Base-by-base conservation (phyloP, 2,888 invertebrate species). In the Ephialtes manifestator region DNA sequence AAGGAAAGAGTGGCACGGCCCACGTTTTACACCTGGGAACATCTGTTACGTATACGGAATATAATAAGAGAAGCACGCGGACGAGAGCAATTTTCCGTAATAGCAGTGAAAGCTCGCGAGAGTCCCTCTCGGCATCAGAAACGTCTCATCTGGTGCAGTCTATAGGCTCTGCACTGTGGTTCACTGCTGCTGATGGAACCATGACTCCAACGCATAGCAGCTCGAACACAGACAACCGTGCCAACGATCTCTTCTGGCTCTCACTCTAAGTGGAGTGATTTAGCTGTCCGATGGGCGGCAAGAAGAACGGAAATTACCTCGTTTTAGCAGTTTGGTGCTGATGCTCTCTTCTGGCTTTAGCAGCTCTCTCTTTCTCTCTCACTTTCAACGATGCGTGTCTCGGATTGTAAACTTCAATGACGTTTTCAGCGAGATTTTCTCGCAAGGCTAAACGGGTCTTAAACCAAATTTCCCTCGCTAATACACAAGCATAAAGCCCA, bases 31-130 rank as follows among this genome's bases (percentile, higher is more conserved):
- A 91, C 89, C 88, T 89, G 88, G 84, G 87, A 91, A 91, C 91
- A 91, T 91, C 88, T 91, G 91, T 92, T 93, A 91, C 90, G 89
- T 90, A 87, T 70, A 67, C 31, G 18, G 39, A 24, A 55, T 71
- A 76, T 70, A 51, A 39, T n/a, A 18, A 58, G 28, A 31, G 55
- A 55, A 24, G 58, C 60, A 46, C 60, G 15, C 63, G 75, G 63
- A 83, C 88, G 84, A 88, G 80, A 87, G 90, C 91, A 92, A 93
- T 93, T 93, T 93, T 90, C 91, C 91, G 90, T 92, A 93, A 93
- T 92, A 91, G 90, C 91, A 91, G 93, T 91, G 92, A 93, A 93
- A 93, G 93, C 92, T 91, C 87, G 86, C 83, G 81, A 85, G 72
- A 85, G 72, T 86, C 55, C 71, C 68, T 84, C 81, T 81, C 84